Evolutionary conservation across 2,113 vertebrate genomes (phyloP).

Genomic region (Dolichotis patagonum): DNA sequence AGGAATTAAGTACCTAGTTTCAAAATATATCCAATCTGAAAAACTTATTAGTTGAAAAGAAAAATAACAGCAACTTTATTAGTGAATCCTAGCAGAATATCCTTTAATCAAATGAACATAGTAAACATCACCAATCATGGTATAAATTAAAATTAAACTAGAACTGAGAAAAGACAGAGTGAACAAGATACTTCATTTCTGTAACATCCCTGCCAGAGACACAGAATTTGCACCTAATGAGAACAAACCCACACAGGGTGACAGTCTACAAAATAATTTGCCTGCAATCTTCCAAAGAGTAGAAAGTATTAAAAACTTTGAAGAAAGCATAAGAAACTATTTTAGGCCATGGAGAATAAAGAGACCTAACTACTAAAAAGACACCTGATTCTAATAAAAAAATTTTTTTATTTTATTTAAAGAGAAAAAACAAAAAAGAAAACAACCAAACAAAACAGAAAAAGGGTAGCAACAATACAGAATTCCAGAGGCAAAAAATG

Average conservation of each 20-base stretch:
- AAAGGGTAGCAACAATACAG: too few relatives aligned
- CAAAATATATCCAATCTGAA: background rate
- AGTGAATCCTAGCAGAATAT: background rate
- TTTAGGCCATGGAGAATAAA: background rate
- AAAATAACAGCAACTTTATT: background rate
- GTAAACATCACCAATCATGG: background rate
- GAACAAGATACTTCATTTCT: background rate
- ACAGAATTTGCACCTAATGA: background rate
- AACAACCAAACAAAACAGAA: too few relatives aligned
- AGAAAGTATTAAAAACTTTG: background rate
- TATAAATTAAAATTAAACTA: background rate
- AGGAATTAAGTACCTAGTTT: background rate
- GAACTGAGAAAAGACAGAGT: background rate
- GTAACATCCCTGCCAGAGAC: background rate
- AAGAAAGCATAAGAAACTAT: background rate
- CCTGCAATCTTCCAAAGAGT: background rate
- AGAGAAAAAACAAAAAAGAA: too few relatives aligned
- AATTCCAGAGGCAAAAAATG: too few relatives aligned
- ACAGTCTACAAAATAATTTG: background rate
- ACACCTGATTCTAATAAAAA: background rate
- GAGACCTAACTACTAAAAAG: background rate
- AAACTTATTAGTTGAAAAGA: slow-evolving; percentile 10
- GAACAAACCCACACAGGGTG: background rate
- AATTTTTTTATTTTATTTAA: too few relatives aligned
- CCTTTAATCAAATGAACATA: background rate